Conservation (phyloP, 2,113 vertebrate genomes). For the Nothoprocta pentlandii region DNA sequence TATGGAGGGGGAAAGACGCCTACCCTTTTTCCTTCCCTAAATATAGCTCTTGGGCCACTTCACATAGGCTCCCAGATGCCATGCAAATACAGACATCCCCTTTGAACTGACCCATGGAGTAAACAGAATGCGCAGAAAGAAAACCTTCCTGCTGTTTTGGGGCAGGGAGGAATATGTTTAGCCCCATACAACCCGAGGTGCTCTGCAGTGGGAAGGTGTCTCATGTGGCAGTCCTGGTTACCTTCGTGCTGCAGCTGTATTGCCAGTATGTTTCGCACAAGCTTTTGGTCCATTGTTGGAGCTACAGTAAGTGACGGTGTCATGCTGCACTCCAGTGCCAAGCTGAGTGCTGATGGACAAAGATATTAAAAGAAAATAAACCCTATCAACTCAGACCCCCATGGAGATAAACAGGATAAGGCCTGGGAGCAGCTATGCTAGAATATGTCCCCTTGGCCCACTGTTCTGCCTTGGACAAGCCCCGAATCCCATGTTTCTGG, state of each 20-base stretch:
- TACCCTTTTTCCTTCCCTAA: neutral
- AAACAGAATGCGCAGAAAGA: neutral
- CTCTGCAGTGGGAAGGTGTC: neutral
- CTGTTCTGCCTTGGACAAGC: neutral
- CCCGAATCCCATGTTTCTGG: neutral
- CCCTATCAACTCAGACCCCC: neutral
- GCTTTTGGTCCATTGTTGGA: neutral
- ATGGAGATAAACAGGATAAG: neutral
- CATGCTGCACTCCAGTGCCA: neutral
- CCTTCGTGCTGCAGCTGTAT: neutral
- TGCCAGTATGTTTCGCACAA: accelerated
- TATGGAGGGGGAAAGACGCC: neutral
- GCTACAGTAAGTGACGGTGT: neutral
- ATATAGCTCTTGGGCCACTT: neutral
- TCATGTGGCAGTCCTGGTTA: neutral
- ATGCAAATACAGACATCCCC: neutral
- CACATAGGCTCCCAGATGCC: neutral
- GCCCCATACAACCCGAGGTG: neutral
- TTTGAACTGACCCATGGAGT: accelerated
- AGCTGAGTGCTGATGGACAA: neutral
- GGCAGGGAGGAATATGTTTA: neutral
- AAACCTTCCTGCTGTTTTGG: neutral
- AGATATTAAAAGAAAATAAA: neutral
- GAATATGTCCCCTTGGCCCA: neutral
- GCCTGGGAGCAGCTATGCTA: neutral